These are phyloP conservation scores for Tylochromis polylepis DNA, from an alignment of 2,113 vertebrate genomes.

Conservation along the genomic window DNA sequence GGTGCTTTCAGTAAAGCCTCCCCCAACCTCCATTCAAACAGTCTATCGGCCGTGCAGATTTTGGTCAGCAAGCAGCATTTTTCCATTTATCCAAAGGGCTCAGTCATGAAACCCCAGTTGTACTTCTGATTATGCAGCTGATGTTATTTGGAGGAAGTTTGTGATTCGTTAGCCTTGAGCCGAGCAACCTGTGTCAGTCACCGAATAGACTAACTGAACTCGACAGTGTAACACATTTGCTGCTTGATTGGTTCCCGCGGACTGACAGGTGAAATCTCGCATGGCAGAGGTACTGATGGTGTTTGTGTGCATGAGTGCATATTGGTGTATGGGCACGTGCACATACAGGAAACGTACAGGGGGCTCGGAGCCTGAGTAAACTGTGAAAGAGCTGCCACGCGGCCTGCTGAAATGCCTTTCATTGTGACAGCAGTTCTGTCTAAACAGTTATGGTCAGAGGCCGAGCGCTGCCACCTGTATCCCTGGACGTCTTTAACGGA, in stretches of 20 bases:
- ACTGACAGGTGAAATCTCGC: conserved; percentile 37
- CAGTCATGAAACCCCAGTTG: neutral
- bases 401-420: conserved; percentile 34
- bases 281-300: conserved; percentile 1
- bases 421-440: conserved; percentile 58
- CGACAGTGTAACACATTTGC: neutral
- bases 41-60: neutral
- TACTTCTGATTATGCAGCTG: neutral
- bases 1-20: neutral
- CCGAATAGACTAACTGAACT: conserved; percentile 2
- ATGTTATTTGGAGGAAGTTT: neutral
- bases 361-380: conserved; percentile 39
- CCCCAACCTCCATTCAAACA: neutral
- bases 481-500: conserved; percentile 18
- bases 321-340: neutral
- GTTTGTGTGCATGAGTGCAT: conserved; percentile 7
- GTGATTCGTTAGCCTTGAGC: neutral
- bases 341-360: conserved; percentile 21
- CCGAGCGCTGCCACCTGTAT: conserved; percentile 25
- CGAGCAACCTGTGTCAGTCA: neutral
- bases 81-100: neutral
- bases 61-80: neutral
- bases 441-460: conserved; percentile 37
- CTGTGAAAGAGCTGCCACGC: conserved; percentile 48
- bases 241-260: conserved; percentile 52